A percentile compares a stretch with the other conserved stretches of the same genome.
phyloP scores from a whole-genome alignment of 2,797 vertebrate species.

The Antennarius maculatus region DNA sequence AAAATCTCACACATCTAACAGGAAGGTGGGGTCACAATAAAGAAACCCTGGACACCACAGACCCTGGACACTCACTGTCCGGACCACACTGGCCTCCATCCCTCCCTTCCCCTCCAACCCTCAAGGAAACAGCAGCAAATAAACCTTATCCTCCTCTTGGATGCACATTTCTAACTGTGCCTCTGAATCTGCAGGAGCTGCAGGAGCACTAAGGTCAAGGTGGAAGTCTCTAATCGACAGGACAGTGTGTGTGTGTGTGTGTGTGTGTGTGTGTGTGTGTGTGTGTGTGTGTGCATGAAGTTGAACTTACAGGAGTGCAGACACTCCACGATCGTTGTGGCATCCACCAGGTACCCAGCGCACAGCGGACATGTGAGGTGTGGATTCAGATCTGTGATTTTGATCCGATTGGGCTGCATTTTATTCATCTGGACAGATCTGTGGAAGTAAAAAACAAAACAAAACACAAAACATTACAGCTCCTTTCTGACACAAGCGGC shows the following conservation, averaged over 20 bases:
- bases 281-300: conserved; percentile 9
- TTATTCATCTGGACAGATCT: conserved; percentile 82
- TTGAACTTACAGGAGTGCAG: conserved; percentile 92
- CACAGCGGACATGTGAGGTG: conserved; percentile 94
- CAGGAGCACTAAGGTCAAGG: too few relatives aligned
- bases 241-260: too few relatives aligned
- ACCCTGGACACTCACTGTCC: neutral
- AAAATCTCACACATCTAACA: neutral
- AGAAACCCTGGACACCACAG: neutral
- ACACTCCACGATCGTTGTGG: conserved; percentile 94
- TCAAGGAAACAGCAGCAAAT: too few relatives aligned
- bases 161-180: too few relatives aligned
- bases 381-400: conserved; percentile 93
- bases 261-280: neutral
- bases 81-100: neutral
- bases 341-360: conserved; percentile 93
- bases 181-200: too few relatives aligned
- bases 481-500: neutral
- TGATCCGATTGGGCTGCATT: conserved; percentile 93
- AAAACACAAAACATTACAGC: conserved; percentile 7
- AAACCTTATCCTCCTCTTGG: too few relatives aligned
- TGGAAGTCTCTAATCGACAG: too few relatives aligned
- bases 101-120: too few relatives aligned
- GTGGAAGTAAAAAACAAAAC: conserved; percentile 32
- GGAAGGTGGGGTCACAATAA: neutral